These are phyloP conservation scores for Hecatera dysodea DNA, from an alignment of 2,888 invertebrate species.

Conservation along the genomic window DNA sequence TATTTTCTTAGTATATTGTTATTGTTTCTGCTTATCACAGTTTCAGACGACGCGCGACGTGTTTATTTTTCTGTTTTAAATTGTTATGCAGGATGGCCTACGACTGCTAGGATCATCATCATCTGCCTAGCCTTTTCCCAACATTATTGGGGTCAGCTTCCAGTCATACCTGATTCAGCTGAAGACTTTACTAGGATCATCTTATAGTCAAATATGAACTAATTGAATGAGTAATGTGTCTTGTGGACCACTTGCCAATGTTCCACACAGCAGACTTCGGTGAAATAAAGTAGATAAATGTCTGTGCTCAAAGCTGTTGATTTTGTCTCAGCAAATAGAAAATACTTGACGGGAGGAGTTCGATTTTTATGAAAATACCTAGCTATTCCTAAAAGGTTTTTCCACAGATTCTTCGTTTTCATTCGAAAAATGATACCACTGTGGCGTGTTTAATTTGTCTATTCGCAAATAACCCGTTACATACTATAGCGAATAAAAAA, in stretches of 20 bases:
- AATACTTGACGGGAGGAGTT: background rate
- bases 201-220: constrained; percentile 1
- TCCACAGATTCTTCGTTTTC: background rate
- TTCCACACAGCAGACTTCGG: background rate
- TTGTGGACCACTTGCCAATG: background rate
- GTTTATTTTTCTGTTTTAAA: constrained; percentile 47
- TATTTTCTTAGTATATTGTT: constrained; percentile 45
- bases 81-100: constrained; percentile 12
- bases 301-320: background rate
- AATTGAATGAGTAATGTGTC: background rate
- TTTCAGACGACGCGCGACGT: constrained; percentile 18
- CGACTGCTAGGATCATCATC: background rate
- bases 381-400: background rate
- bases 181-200: no score
- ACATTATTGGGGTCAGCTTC: no score
- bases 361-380: background rate
- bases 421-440: background rate
- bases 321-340: background rate
- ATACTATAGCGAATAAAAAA: no score
- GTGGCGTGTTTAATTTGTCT: background rate
- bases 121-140: no score
- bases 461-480: background rate
- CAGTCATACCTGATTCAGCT: no score
- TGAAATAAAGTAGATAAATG: constrained; percentile 1
- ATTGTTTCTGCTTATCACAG: constrained; percentile 38